Conservation (phyloP, 1,140 invertebrate genomes). For the Andrena cerasifolii region DNA sequence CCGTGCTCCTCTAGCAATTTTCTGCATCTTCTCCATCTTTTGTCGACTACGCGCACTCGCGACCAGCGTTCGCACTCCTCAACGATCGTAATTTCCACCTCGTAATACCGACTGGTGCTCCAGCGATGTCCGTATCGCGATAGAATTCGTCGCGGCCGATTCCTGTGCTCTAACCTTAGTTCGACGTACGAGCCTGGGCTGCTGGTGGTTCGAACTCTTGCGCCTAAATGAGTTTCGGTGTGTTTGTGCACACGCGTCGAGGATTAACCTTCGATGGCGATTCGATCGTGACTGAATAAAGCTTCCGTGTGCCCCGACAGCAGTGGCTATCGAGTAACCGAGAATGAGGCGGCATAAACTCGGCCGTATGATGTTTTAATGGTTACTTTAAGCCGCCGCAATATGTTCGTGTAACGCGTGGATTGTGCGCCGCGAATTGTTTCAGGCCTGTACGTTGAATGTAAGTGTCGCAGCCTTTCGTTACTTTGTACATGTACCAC, state of each 20-base stretch:
- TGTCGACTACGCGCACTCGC: background rate
- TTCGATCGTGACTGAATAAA: background rate
- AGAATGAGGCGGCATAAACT: background rate
- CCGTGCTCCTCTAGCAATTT: slow-evolving; percentile 2
- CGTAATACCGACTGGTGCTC: background rate
- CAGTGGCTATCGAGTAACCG: background rate
- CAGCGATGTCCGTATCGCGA: background rate
- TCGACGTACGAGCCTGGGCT: slow-evolving; percentile 2
- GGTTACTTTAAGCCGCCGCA: background rate
- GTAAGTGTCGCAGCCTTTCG: slow-evolving; percentile 3
- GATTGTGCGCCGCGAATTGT: background rate
- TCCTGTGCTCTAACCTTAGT: slow-evolving; percentile 22
- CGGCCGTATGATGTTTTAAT: background rate
- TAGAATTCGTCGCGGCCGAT: background rate
- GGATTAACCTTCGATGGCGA: background rate
- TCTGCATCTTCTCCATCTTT: background rate
- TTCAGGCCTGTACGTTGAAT: background rate
- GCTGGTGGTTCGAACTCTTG: background rate
- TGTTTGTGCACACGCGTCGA: background rate
- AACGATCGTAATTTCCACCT: no score
- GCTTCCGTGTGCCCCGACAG: background rate
- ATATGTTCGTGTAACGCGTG: background rate
- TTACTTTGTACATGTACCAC: background rate
- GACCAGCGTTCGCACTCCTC: no score
- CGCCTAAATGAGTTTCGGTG: background rate